Conservation (phyloP, 2,797 vertebrate genomes). For the Ibycter americanus region DNA sequence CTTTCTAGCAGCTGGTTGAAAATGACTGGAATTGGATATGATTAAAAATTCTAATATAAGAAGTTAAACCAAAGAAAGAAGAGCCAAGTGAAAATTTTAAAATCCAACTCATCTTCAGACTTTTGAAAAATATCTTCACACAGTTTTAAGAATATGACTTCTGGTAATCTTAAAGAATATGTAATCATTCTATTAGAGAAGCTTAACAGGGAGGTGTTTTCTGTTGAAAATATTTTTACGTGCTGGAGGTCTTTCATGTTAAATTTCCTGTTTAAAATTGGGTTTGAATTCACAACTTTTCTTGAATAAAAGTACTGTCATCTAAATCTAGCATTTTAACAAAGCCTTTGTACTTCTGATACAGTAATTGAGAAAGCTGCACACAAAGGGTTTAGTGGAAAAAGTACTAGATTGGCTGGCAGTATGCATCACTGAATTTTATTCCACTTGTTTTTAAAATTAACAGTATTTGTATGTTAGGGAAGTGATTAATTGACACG, state of each 20-base stretch:
- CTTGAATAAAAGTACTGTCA: not conserved
- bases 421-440: not conserved
- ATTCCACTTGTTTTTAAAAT: not conserved
- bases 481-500: not conserved
- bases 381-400: not conserved
- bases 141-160: not conserved
- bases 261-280: not conserved
- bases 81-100: not conserved
- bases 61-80: not conserved
- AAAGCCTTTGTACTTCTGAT: not conserved
- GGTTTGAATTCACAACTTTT: not conserved
- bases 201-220: not conserved
- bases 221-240: not conserved
- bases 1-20: conserved; percentile 41
- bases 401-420: not conserved
- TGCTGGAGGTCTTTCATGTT: not conserved
- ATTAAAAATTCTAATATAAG: not conserved
- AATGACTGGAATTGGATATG: conserved; percentile 10
- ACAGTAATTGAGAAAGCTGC: not conserved
- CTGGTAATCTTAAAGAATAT: not conserved
- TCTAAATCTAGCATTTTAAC: not conserved
- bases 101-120: not conserved
- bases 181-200: not conserved
- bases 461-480: not conserved
- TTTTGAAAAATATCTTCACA: not conserved